Percentiles rank a stretch among this genome's conserved stretches.
These are phyloP conservation scores for Scotopteryx bipunctaria DNA, from an alignment of 2,888 invertebrate species.

Conservation along the genomic window DNA sequence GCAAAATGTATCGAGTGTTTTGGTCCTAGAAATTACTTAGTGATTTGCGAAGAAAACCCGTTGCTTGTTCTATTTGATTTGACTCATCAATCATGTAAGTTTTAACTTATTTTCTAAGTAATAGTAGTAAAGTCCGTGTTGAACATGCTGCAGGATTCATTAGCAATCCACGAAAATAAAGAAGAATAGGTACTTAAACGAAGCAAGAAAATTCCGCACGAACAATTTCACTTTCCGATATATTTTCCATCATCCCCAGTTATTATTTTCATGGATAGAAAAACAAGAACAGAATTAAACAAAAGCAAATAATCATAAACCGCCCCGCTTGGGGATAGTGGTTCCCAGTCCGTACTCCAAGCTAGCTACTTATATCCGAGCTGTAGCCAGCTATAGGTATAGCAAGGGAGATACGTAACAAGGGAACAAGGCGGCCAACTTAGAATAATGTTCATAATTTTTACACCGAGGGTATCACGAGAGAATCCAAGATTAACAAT, in stretches of 20 bases:
- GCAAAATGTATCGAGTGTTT: conserved; percentile 9
- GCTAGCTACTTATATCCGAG: background rate
- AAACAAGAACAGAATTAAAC: conserved; percentile 22
- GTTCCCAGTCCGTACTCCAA: conserved; percentile 7
- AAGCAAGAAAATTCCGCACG: background rate
- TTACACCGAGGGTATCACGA: conserved; percentile 55
- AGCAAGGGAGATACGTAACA: conserved; percentile 16
- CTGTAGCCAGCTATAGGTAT: background rate
- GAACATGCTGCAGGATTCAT: too few species aligned
- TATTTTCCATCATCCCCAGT: background rate
- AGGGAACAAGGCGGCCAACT: conserved; percentile 40
- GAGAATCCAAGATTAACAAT: conserved; percentile 78
- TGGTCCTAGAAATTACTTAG: background rate
- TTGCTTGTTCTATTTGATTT: too few species aligned
- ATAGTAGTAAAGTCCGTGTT: too few species aligned
- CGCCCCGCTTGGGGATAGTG: conserved; percentile 18
- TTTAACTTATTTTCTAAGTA: too few species aligned
- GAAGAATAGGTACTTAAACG: background rate
- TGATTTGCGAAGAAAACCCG: background rate
- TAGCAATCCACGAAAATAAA: too few species aligned
- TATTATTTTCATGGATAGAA: conserved; percentile 9
- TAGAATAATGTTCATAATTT: conserved; percentile 62
- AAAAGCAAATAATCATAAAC: conserved; percentile 23
- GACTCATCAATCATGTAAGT: too few species aligned
- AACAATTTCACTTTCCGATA: too few species aligned